Base-by-base conservation (phyloP, 1,140 invertebrate species). In the Lerema accius region DNA sequence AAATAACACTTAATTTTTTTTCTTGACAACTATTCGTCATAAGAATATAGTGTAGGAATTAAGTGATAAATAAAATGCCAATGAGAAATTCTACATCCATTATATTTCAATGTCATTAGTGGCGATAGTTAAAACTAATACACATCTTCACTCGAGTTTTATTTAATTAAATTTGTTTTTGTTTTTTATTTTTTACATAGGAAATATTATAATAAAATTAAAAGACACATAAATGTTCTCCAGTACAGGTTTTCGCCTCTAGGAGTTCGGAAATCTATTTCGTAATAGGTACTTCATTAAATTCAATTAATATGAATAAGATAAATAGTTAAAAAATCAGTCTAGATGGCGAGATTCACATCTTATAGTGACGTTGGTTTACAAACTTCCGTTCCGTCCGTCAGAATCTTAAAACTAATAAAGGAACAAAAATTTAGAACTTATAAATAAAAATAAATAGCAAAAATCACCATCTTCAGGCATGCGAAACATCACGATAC, bases 101-200 rank as follows among this genome's bases (percentile, higher is more conserved):
- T 90, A 90, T 90, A 90, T 88, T 89, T 86, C 72, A 84, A 84
- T 73, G 73, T 85, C 84, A 79, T 89, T 76, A 86, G 77, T 85
- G 68, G 68, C 80, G 84, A 87, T 82, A 80, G 77, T 87, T 82
- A 85, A 82, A 85, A 89, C 80, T 83, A 83, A 78, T 77, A 84
- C 75, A 80, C 75, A 80, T 80, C 42, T 82, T 80, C 74, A 81
- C 76, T 80, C 69, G 72, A 68, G 56, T 75, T 72, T 74, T n/a
- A 23, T 23, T 23, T 64, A 70, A 78, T 32, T 32, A 64, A 70
- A 78, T 76, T 73, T 69, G 39, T 67, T 69, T 72, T 56, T 73
- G 59, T 67, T 73, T 46, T 49, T 49, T 49, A 49, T 49, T 49
- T 46, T 73, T 71, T 71, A 75, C 72, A 75, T 61, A 65, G 69